Evolutionary conservation across 2,113 vertebrate genomes (phyloP).

Genomic region (Microcebus griseorufus): DNA sequence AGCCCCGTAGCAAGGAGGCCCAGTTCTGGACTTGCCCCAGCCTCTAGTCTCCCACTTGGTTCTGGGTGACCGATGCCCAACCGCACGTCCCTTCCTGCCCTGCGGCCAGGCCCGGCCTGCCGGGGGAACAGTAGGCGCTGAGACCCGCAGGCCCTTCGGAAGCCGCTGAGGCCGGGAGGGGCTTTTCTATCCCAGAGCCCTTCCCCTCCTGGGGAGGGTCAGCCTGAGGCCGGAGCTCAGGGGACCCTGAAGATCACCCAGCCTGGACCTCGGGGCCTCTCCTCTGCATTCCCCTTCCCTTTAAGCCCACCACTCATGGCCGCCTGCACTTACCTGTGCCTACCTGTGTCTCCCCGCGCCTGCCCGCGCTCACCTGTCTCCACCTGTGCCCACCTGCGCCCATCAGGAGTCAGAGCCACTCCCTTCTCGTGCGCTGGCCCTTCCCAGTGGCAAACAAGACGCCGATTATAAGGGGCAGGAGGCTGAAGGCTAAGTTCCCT

Average conservation of each 20-base stretch:
- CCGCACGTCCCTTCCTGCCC: background rate
- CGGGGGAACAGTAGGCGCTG: accelerated
- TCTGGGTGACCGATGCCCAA: background rate
- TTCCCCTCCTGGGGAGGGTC: background rate
- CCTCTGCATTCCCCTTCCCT: accelerated
- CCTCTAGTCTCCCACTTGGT: background rate
- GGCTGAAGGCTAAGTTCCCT: background rate
- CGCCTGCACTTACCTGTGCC: background rate
- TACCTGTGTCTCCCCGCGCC: background rate
- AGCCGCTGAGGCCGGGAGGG: accelerated
- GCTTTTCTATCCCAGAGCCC: background rate
- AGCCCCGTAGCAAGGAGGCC: background rate
- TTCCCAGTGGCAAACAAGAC: background rate
- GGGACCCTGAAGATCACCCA: too few species aligned
- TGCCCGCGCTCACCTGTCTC: background rate
- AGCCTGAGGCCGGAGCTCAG: background rate
- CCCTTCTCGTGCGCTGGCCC: background rate
- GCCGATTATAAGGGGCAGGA: background rate
- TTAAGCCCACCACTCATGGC: accelerated
- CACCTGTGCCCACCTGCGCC: too few species aligned
- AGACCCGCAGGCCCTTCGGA: background rate
- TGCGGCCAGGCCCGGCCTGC: background rate
- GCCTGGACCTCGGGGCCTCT: background rate
- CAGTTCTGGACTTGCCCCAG: background rate
- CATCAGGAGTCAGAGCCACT: background rate